Evolutionary conservation across 2,113 vertebrate species (phyloP).

Genomic region (Sciurus niger): DNA sequence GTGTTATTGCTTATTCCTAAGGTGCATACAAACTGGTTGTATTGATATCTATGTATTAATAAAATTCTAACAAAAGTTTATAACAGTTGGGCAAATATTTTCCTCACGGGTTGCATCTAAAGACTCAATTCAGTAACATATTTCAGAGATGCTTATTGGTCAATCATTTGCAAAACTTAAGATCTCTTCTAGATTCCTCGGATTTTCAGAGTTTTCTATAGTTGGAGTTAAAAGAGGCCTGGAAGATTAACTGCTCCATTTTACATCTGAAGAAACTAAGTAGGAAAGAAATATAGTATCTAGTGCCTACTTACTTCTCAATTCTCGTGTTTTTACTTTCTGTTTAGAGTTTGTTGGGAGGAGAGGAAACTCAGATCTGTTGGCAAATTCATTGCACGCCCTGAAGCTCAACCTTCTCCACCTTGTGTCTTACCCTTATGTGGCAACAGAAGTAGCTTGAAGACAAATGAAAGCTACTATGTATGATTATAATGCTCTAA

Average conservation of each 20-base stretch:
- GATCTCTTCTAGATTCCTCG: not conserved
- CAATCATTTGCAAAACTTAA: constrained; percentile 15
- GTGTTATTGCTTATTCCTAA: constrained; percentile 53
- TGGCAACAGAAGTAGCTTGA: not conserved
- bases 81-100: constrained; percentile 31
- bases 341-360: not conserved
- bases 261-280: not conserved
- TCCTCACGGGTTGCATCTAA: not conserved
- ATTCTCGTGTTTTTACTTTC: not conserved
- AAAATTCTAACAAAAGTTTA: constrained; percentile 57
- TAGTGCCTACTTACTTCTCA: not conserved
- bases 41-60: constrained; percentile 47
- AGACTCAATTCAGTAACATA: constrained; percentile 48
- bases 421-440: not conserved
- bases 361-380: not conserved
- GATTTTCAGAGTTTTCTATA: not conserved
- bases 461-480: too few species aligned
- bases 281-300: not conserved
- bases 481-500: too few species aligned
- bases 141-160: constrained; percentile 7
- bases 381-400: not conserved
- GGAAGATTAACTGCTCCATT: not conserved
- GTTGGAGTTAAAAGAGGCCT: not conserved
- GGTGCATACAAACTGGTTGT: not conserved
- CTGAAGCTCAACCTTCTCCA: not conserved